Conservation (phyloP, 2,113 vertebrate species). For the Euleptes europaea region DNA sequence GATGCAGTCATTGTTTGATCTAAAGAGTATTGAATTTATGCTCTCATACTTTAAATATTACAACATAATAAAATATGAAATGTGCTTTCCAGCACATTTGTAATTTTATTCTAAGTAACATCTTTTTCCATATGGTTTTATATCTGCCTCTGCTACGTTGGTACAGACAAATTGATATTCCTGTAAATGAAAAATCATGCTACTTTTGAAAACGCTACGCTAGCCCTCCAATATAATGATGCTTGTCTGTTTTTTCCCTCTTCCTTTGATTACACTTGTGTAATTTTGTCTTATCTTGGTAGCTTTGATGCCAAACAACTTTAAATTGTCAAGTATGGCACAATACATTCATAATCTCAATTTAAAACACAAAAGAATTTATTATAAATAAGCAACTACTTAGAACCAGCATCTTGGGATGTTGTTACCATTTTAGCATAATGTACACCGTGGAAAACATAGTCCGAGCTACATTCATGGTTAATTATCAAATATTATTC, state of each 20-base stretch:
- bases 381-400: conserved; percentile 47
- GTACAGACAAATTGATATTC: conserved; percentile 54
- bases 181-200: conserved; percentile 49
- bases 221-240: conserved; percentile 66
- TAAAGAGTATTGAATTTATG: conserved; percentile 40
- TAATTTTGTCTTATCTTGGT: conserved; percentile 75
- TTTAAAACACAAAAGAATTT: conserved; percentile 67
- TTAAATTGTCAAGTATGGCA: conserved; percentile 76
- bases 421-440: conserved; percentile 63
- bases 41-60: conserved; percentile 67
- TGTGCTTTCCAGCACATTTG: conserved; percentile 46
- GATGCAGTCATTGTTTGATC: conserved; percentile 32
- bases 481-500: conserved; percentile 76
- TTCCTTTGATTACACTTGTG: conserved; percentile 74
- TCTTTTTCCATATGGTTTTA: conserved; percentile 47
- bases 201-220: conserved; percentile 66
- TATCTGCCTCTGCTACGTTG: conserved; percentile 44
- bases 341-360: conserved; percentile 73
- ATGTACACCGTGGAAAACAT: conserved; percentile 55
- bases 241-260: conserved; percentile 66
- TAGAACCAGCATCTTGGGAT: conserved; percentile 62
- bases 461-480: conserved; percentile 72
- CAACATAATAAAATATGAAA: conserved; percentile 46
- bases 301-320: conserved; percentile 76
- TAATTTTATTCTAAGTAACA: conserved; percentile 52